Percentiles rank a stretch among this genome's conserved stretches.
phyloP scores from a whole-genome alignment of 2,113 vertebrate genomes.

The Progne subis region DNA sequence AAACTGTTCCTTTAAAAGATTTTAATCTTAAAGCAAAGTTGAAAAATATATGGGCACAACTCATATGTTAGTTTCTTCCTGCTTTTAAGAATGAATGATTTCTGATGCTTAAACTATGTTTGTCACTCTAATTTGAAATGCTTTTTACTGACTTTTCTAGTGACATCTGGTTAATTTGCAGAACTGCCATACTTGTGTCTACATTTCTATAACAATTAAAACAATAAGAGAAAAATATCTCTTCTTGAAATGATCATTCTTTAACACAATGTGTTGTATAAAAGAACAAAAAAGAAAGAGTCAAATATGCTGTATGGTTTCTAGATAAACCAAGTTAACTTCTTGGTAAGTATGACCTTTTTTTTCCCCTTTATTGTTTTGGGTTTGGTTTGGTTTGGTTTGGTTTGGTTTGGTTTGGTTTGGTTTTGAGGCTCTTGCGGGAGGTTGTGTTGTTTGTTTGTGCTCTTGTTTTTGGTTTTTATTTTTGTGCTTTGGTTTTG shows the following conservation, averaged over 20 bases:
- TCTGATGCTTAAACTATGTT: background rate
- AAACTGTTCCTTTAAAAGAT: background rate
- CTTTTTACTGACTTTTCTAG: background rate
- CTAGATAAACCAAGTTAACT: background rate
- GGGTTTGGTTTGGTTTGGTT: background rate
- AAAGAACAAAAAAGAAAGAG: background rate
- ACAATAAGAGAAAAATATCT: background rate
- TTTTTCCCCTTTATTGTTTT: background rate
- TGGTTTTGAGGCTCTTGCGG: background rate
- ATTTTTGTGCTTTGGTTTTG: background rate
- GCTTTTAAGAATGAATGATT: background rate
- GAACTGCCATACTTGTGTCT: background rate
- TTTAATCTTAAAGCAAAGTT: background rate
- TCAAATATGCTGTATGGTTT: background rate
- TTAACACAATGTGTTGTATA: background rate
- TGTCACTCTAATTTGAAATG: background rate
- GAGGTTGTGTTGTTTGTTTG: accelerated
- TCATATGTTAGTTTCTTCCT: background rate
- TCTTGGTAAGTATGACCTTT: background rate
- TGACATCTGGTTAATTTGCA: background rate
- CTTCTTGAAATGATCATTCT: background rate
- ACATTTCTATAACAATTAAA: background rate
- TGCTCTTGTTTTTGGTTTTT: background rate
- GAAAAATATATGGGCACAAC: background rate
- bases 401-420: too few species aligned